Percentiles rank a stretch among this genome's conserved stretches.
These are phyloP conservation scores for Nothoprocta pentlandii DNA, from an alignment of 2,113 vertebrate genomes.

Conservation along the genomic window DNA sequence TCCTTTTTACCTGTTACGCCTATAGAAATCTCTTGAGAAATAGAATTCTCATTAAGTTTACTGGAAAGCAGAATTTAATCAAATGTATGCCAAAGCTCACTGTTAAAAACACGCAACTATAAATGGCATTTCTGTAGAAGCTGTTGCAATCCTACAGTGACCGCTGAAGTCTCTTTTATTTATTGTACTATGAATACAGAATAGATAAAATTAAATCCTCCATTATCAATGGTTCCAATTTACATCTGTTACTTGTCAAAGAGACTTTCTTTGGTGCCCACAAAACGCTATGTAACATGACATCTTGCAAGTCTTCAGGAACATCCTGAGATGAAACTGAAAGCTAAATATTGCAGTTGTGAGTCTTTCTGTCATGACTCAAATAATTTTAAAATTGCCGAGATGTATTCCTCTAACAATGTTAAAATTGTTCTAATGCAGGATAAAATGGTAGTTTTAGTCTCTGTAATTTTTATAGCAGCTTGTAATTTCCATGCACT, in stretches of 20 bases:
- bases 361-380: constrained; percentile 84
- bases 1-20: constrained; percentile 67
- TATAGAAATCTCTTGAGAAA: constrained; percentile 68
- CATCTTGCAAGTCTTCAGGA: constrained; percentile 75
- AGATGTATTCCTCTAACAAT: constrained; percentile 81
- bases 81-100: constrained; percentile 45
- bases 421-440: constrained; percentile 85
- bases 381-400: constrained; percentile 86
- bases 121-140: constrained; percentile 70
- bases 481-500: constrained; percentile 82
- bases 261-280: constrained; percentile 71
- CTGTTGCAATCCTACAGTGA: constrained; percentile 60
- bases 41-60: constrained; percentile 75
- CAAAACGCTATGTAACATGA: constrained; percentile 66
- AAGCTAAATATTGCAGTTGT: constrained; percentile 86
- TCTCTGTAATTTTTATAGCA: constrained; percentile 83
- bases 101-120: constrained; percentile 71
- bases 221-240: constrained; percentile 69
- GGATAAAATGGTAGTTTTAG: constrained; percentile 82
- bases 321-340: constrained; percentile 77
- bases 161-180: constrained; percentile 62
- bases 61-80: constrained; percentile 74
- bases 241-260: constrained; percentile 71
- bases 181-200: constrained; percentile 67
- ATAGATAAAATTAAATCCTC: constrained; percentile 71